Evolutionary conservation across 2,797 vertebrate species (phyloP).

Genomic region (Apogon hyalosoma): DNA sequence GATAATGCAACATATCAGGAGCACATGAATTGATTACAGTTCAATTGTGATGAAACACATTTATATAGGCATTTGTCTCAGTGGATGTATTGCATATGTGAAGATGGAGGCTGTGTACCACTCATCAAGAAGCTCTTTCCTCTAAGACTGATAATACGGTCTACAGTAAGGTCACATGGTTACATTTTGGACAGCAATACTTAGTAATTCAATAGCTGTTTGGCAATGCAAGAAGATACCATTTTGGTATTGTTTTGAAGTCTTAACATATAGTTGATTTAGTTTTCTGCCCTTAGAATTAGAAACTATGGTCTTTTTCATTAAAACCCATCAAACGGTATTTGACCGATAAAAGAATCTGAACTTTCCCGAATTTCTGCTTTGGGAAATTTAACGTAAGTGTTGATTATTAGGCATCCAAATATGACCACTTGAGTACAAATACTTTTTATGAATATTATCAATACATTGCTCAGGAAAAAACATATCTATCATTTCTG

Average conservation of each 20-base stretch:
- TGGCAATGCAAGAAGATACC: neutral
- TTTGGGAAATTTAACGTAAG: neutral
- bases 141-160: constrained; percentile 16
- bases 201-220: constrained; percentile 4
- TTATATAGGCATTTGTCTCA: constrained; percentile 4
- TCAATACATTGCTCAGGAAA: no score
- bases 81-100: constrained; percentile 13
- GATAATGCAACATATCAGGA: neutral
- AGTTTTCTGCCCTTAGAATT: no score
- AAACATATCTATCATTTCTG: no score
- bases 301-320: neutral
- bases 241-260: neutral
- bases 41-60: neutral
- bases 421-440: no score
- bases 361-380: constrained; percentile 27
- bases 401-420: neutral
- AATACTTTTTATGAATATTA: neutral
- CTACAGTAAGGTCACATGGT: constrained; percentile 40
- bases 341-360: constrained; percentile 35
- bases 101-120: constrained; percentile 40
- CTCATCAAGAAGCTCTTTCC: constrained; percentile 26
- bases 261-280: no score
- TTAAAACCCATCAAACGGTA: neutral
- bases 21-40: neutral
- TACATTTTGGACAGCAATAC: constrained; percentile 10